Evolutionary conservation across 2,113 vertebrate species (phyloP).

Genomic region (Oreamnos americanus): DNA sequence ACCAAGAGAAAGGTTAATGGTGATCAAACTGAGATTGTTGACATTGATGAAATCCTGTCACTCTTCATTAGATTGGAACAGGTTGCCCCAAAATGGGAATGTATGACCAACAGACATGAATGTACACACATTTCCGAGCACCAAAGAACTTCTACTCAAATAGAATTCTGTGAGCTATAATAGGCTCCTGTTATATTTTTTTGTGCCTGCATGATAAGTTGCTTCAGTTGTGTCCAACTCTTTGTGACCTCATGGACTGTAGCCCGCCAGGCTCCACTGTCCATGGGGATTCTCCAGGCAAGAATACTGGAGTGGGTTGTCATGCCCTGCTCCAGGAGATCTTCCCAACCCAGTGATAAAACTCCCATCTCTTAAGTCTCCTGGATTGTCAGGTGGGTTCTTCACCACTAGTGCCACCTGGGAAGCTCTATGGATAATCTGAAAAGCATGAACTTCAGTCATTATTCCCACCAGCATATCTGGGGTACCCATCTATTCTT

Average conservation of each 20-base stretch:
- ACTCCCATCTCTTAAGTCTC: background rate
- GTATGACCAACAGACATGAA: background rate
- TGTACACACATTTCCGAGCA: background rate
- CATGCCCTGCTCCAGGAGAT: background rate
- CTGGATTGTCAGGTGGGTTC: background rate
- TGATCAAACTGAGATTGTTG: background rate
- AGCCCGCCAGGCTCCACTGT: background rate
- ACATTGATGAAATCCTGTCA: background rate
- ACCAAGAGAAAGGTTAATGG: background rate
- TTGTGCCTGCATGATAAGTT: background rate
- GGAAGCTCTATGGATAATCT: background rate
- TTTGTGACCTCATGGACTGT: background rate
- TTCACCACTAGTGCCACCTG: background rate
- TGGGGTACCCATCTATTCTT: background rate
- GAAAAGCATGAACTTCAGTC: background rate
- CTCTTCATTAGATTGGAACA: conserved; percentile 18
- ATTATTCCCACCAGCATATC: background rate
- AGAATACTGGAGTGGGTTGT: background rate
- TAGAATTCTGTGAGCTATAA: background rate
- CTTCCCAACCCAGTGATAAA: background rate
- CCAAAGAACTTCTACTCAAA: background rate
- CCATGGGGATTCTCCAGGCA: background rate
- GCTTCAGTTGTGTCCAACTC: background rate
- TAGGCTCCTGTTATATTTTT: background rate
- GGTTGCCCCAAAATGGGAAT: background rate